Evolutionary conservation across 2,888 invertebrate species (phyloP).

Genomic region (Hetaerina titia): DNA sequence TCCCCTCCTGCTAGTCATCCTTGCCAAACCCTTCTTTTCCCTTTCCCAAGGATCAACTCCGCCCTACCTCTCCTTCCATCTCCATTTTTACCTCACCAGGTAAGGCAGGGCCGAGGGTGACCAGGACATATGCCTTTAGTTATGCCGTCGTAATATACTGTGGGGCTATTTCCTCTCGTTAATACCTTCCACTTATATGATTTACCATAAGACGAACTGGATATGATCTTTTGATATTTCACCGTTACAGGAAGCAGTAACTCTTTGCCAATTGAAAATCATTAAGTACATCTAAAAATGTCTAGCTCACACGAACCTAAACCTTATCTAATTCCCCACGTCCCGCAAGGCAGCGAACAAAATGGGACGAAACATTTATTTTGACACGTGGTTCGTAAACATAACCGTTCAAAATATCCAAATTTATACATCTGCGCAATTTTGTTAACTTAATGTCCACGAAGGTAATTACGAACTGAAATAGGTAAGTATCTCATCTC

Average conservation of each 20-base stretch:
- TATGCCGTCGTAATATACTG: background rate
- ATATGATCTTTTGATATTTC: background rate
- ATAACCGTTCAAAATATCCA: background rate
- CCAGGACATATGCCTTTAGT: background rate
- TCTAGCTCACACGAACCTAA: background rate
- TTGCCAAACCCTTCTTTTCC: constrained; percentile 33
- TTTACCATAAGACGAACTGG: background rate
- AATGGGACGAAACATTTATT: background rate
- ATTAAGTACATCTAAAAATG: background rate
- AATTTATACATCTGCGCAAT: background rate
- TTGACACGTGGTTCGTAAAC: background rate
- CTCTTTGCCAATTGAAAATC: background rate
- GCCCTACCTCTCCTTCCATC: background rate
- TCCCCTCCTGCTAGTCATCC: background rate
- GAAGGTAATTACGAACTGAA: background rate
- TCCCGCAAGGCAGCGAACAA: background rate
- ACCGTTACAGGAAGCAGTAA: background rate
- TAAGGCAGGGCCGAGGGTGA: constrained; percentile 6
- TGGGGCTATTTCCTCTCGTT: background rate
- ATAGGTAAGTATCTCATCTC: constrained; percentile 20
- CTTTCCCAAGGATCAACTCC: background rate
- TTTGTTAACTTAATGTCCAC: background rate
- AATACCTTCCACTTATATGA: background rate
- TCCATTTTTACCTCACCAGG: constrained; percentile 55
- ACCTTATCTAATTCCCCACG: background rate